Conservation (phyloP, 2,797 vertebrate genomes). For the Sciurus vulgaris region DNA sequence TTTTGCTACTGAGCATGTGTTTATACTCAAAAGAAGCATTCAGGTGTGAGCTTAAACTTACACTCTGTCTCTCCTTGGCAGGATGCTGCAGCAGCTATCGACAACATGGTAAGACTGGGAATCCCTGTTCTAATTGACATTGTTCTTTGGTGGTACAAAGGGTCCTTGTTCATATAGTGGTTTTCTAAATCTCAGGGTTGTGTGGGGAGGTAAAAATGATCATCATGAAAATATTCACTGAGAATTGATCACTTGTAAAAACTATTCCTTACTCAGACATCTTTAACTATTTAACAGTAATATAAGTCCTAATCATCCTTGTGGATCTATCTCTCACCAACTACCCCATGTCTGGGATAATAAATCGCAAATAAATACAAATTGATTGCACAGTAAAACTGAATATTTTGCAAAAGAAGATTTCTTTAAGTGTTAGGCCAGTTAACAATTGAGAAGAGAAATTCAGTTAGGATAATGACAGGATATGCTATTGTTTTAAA, state of each 20-base stretch:
- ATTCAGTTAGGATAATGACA: background rate
- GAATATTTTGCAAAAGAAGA: conserved; percentile 45
- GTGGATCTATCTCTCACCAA: background rate
- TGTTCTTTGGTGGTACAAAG: conserved; percentile 41
- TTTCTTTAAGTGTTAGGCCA: conserved; percentile 5
- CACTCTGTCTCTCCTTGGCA: conserved; percentile 79
- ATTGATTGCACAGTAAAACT: conserved; percentile 7
- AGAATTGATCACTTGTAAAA: conserved; percentile 5
- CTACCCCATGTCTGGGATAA: background rate
- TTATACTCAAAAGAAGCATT: background rate
- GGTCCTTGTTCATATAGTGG: background rate
- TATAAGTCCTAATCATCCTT: background rate
- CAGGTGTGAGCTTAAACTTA: background rate
- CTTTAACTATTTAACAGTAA: background rate
- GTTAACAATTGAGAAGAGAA: conserved; percentile 22
- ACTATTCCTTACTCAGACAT: background rate
- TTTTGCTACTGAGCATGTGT: background rate
- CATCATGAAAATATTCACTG: conserved; percentile 2
- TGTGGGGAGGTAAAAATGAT: conserved; percentile 1
- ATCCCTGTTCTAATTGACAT: conserved; percentile 3
- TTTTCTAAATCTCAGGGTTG: conserved; percentile 18
- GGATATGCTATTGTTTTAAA: background rate
- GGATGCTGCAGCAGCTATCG: conserved; percentile 98
- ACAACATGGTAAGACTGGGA: conserved; percentile 94
- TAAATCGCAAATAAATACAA: background rate